Evolutionary conservation across 2,797 vertebrate genomes (phyloP), one percentile per base, ranked within the genome.

Genomic region (Netta rufina): DNA sequence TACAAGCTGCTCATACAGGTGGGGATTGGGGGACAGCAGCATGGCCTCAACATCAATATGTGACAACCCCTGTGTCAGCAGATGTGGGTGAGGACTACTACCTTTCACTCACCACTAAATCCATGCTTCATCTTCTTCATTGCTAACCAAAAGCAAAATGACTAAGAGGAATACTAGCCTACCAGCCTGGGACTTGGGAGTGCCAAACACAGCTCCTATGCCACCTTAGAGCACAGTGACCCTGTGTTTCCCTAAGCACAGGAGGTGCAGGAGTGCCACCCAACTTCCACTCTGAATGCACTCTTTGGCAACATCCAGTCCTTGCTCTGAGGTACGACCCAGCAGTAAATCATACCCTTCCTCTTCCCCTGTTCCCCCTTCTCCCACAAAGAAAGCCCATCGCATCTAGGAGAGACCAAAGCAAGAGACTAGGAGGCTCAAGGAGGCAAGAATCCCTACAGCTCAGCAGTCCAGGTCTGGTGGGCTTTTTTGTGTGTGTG

Each of bases 21-120:
- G 25, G 28, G 38, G 22, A 56, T 43, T 28, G 61, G 25, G 47
- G 60, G 54, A 24, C 22, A 39, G 27, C 27, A 75, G 12, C 36
- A 14, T 4, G 17, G 22, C 25, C 2, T 3, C 36, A 43, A 3
- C 33, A 39, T 69, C 17, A 27, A 16, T 9, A n/a, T 0, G 0
- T 30, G 57, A 32, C 4, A 39, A 43, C 28, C 13, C 3, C 41
- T 38, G 38, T 11, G 6, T 13, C 41, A 77, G 53, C 5, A 16
- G 47, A 14, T 53, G 27, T 30, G 39, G 24, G 3, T 19, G 30
- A 8, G 38, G 25, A 72, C 22, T 57, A 39, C n/a, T n/a, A 4
- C n/a, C 13, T 72, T 72, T 73, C 13, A 21, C 33, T 73, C 32
- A 38, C 14, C 8, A 69, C n/a, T 6, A 95, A 81, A 81, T 41